Evolutionary conservation across 2,797 vertebrate species (phyloP), one percentile per base, ranked within the genome.

Genomic region (Syncerus caffer): DNA sequence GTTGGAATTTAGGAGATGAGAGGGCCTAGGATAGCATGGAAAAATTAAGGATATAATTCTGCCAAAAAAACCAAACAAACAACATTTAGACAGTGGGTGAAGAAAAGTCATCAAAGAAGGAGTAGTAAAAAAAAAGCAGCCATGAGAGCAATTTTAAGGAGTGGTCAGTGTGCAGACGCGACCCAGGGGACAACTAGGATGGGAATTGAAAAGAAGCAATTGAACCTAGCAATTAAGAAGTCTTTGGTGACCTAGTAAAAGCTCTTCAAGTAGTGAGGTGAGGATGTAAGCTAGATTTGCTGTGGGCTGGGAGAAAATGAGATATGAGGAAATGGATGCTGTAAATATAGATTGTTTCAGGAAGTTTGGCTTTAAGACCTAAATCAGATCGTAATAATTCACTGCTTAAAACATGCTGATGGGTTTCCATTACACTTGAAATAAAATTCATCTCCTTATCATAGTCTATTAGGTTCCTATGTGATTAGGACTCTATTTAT

Each of bases 321-420:
- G 67, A 27, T 84, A 64, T 38, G 17, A 57, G 45, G 87, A 95
- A 91, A 96, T 83, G 64, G 51, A 57, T 91, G 9, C 15, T 96
- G 12, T 74, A 60, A 93, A 91, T 80, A 89, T 57, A 89, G 93
- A 90, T 89, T 58, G 45, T 76, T 93, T 93, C 76, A 79, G 87
- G 57, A 93, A 84, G 90, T 91, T 89, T 93, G 90, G 23, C 50
- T 97, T 51, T 94, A 91, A 96, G 89, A 29, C 51, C 74, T 86
- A 86, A 82, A 79, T 91, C 80, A 86, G 25, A 84, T 45, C 45
- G 42, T 57, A 53, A 57, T 53, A 84, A 95, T 45, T 96, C 79
- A 80, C 16, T 58, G 87, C 29, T 93, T 89, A 58, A 92, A 97
- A 82, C 38, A 45, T 51, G 74, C 71, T 85, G 85, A 91, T 86